Base-by-base conservation (phyloP, 2,888 invertebrate species). In the Cinara cedri region DNA sequence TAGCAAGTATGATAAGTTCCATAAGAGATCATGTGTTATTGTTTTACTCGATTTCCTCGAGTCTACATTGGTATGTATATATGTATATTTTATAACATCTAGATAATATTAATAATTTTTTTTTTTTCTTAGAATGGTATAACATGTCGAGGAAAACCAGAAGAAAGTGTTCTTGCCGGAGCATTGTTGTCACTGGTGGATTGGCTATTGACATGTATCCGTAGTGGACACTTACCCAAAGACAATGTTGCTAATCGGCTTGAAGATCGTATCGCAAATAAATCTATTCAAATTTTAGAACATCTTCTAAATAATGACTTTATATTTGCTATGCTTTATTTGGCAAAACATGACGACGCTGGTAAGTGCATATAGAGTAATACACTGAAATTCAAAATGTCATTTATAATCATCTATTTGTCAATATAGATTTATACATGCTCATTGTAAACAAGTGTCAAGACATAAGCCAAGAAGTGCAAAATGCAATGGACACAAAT, bases 21-120 rank as follows among this genome's bases (percentile, higher is more conserved):
- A 92, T 81, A 95, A 96, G 85, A 92, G 94, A 0, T 94, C 95
- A 85, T 97, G 97, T 85, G 90, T 97, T 60, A 88, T 92, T 24
- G 93, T 95, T 83, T 87, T 97, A 8, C 86, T 97, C 74, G 95
- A 96, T 83, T 93, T 97, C 84, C 86, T 97, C 46, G 93, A 94
- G 85, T 90, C 91, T 57, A 89, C 90, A 83, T 87, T 88, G 84
- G 87, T 87, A 81, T 68, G 82, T 81, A 71, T 65, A 9, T n/a
- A 11, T 51, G 14, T 60, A 21, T 49, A 24, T 3, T 74, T 19
- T 13, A 44, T 81, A 44, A 11, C 9, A 26, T 54, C 8, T 62
- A 9, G 21, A 26, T n/a, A n/a, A n/a, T n/a, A n/a, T n/a, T n/a
- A n/a, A n/a, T 34, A 34, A 34, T 4, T 34, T 34, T 4, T 34